phyloP scores from a whole-genome alignment of 1,140 invertebrate species.

The Dysdera silvatica region DNA sequence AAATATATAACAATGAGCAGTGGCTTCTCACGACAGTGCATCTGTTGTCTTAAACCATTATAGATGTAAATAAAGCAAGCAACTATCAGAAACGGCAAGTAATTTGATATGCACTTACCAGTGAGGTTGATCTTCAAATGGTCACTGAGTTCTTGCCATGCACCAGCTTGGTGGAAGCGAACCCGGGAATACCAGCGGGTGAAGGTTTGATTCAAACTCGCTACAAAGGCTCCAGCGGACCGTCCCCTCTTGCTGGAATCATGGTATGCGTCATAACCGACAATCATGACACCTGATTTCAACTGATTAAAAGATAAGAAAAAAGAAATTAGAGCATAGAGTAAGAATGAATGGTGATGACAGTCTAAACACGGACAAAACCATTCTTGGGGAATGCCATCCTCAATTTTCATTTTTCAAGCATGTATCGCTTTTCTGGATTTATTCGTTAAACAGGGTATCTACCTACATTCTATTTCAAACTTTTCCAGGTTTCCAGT shows the following conservation, averaged over 20 bases:
- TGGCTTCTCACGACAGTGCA: too few relatives aligned
- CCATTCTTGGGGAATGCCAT: too few relatives aligned
- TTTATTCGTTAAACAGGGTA: too few relatives aligned
- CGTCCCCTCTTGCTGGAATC: conserved; percentile 38
- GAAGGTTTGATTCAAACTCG: conserved; percentile 48
- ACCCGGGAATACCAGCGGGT: conserved; percentile 61
- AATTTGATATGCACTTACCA: conserved; percentile 9
- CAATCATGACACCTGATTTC: conserved; percentile 44
- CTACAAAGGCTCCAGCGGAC: conserved; percentile 47
- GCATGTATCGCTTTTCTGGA: too few relatives aligned
- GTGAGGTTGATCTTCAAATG: conserved; percentile 42
- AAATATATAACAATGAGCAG: too few relatives aligned
- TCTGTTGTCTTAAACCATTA: neutral
- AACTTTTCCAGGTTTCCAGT: too few relatives aligned
- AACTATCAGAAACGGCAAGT: neutral
- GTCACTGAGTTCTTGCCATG: conserved; percentile 42
- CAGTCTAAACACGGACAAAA: too few relatives aligned
- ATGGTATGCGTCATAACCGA: conserved; percentile 51
- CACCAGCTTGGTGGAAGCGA: conserved; percentile 42
- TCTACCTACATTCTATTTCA: too few relatives aligned
- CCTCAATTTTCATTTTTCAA: too few relatives aligned
- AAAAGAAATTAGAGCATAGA: conserved; percentile 6
- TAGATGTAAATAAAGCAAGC: neutral
- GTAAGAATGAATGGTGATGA: too few relatives aligned
- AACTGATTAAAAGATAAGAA: conserved; percentile 19